Evolutionary conservation across 2,113 vertebrate genomes (phyloP).

Genomic region (Oostethus manadensis): DNA sequence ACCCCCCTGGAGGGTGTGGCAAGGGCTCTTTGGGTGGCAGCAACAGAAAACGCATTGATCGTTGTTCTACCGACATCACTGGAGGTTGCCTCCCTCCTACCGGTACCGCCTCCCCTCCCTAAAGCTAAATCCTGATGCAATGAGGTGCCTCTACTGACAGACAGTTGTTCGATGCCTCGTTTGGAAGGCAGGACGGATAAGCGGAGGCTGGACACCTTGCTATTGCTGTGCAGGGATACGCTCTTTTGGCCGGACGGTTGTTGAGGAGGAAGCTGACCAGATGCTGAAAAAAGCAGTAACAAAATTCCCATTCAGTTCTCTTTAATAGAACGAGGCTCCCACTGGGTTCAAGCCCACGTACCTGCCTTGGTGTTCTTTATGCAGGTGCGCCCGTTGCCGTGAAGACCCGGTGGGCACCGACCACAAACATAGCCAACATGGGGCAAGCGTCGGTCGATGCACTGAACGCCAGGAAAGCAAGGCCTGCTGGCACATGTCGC

Average conservation of each 20-base stretch:
- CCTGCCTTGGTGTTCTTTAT: conserved; percentile 56
- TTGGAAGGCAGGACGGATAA: conserved; percentile 50
- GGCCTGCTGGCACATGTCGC: conserved; percentile 68
- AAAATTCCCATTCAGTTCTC: not conserved
- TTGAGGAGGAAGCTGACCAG: conserved; percentile 41
- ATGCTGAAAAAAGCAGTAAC: conserved; percentile 34
- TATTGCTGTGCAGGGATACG: not conserved
- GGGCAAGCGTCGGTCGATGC: conserved; percentile 69
- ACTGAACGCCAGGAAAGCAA: conserved; percentile 74
- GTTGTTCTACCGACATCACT: conserved; percentile 10
- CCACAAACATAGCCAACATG: conserved; percentile 70
- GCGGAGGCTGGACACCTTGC: conserved; percentile 53
- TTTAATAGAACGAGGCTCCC: not conserved
- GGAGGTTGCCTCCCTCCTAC: conserved; percentile 40
- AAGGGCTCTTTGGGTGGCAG: not conserved
- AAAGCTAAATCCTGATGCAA: not conserved
- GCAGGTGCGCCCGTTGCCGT: conserved; percentile 70
- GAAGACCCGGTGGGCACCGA: conserved; percentile 69
- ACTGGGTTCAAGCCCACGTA: conserved; percentile 14
- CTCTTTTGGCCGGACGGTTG: conserved; percentile 25
- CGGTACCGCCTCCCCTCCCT: conserved; percentile 41
- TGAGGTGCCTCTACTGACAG: conserved; percentile 8
- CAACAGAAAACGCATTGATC: not conserved
- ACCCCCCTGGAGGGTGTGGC: not conserved
- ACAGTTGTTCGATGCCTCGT: conserved; percentile 38